These are phyloP conservation scores for Panzeria rudis DNA, from an alignment of 2,888 invertebrate genomes.

Conservation along the genomic window DNA sequence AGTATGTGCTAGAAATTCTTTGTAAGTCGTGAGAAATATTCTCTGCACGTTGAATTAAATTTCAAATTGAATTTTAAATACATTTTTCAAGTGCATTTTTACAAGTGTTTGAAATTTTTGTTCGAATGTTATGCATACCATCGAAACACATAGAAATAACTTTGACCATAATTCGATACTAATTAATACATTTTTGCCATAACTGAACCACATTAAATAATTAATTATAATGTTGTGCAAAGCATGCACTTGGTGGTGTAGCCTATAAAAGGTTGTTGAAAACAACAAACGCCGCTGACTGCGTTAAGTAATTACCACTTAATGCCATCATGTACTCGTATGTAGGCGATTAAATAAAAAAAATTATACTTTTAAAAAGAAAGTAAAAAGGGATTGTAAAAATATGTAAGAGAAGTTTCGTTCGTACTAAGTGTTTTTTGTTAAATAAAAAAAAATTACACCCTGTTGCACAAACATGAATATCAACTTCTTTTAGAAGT, in stretches of 20 bases:
- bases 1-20: not conserved
- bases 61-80: not conserved
- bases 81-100: conserved; percentile 3
- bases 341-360: too few species aligned
- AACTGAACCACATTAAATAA: conserved; percentile 68
- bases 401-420: too few species aligned
- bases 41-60: not conserved
- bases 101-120: conserved; percentile 32
- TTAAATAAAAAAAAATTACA: too few species aligned
- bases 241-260: too few species aligned
- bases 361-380: too few species aligned
- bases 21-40: conserved; percentile 52
- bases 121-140: conserved; percentile 34
- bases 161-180: conserved; percentile 68
- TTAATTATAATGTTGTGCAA: conserved; percentile 71
- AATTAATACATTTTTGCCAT: conserved; percentile 69
- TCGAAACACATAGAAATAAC: conserved; percentile 49
- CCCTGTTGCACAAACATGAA: too few species aligned
- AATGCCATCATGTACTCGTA: too few species aligned
- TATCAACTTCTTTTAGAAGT: too few species aligned
- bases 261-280: conserved; percentile 66
- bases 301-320: conserved; percentile 66
- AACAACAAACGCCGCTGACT: conserved; percentile 64
- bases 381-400: too few species aligned
- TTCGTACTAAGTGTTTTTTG: too few species aligned